Evolutionary conservation across 2,797 vertebrate genomes (phyloP).

Genomic region (Mormyrops attenuatus): DNA sequence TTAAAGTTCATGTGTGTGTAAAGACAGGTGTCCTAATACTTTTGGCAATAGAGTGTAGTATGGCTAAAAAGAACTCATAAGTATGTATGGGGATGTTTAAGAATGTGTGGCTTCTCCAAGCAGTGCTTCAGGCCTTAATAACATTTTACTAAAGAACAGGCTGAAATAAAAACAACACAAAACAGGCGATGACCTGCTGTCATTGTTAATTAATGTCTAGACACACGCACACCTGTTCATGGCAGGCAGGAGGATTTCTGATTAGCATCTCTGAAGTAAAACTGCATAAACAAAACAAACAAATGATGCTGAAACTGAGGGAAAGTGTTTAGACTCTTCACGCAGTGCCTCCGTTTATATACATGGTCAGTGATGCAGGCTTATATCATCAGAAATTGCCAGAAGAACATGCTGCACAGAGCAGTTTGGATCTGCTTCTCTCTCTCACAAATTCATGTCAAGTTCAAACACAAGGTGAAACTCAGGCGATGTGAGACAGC

Average conservation of each 20-base stretch:
- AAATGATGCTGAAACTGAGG: not conserved
- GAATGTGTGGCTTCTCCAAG: not conserved
- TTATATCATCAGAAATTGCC: not conserved
- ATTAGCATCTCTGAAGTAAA: not conserved
- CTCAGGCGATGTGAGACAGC: not conserved
- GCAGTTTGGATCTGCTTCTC: not conserved
- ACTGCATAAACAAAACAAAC: not conserved
- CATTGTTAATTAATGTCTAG: slow-evolving; percentile 13
- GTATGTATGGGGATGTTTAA: not conserved
- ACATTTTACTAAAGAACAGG: not conserved
- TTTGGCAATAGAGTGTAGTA: not conserved
- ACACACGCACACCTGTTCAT: not conserved
- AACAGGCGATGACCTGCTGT: slow-evolving; percentile 9
- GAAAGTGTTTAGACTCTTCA: not conserved
- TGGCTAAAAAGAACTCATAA: not conserved
- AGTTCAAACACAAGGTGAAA: not conserved
- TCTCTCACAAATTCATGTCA: not conserved
- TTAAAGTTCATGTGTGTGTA: not conserved
- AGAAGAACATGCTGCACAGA: not conserved
- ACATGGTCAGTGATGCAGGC: not conserved
- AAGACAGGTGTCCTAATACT: not conserved
- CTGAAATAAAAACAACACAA: not conserved
- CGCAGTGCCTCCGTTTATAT: not conserved
- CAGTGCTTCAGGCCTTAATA: not conserved
- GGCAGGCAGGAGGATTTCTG: not conserved